Conservation (phyloP, 30 jellyfish, hydroid and myxozoan species). For the Nemopilema nomurai region DNA sequence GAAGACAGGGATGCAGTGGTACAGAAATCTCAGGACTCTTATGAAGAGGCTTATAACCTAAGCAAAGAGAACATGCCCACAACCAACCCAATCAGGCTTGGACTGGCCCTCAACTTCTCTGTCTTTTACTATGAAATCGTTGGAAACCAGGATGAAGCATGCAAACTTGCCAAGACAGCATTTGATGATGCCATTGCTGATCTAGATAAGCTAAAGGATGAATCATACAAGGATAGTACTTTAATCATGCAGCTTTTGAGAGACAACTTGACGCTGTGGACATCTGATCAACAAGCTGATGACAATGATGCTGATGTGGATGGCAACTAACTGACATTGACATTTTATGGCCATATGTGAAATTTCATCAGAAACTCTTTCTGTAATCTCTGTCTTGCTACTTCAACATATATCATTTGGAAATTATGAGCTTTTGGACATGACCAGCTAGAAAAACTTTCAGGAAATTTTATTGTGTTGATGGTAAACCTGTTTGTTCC, state of each 20-base stretch:
- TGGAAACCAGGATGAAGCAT: conserved; percentile 71
- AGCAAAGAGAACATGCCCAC: conserved; percentile 67
- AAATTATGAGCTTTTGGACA: conserved; percentile 22
- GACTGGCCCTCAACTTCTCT: conserved; percentile 89
- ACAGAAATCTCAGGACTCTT: conserved; percentile 73
- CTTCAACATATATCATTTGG: conserved; percentile 28
- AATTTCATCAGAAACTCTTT: conserved; percentile 39
- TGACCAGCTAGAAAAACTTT: conserved; percentile 13
- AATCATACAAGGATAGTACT: conserved; percentile 95
- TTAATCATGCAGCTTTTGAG: conserved; percentile 95
- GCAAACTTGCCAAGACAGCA: conserved; percentile 86
- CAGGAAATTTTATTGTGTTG: conserved; percentile 25
- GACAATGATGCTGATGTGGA: conserved; percentile 79
- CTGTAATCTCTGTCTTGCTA: conserved; percentile 12
- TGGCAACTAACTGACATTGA: conserved; percentile 24
- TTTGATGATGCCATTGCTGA: conserved; percentile 97
- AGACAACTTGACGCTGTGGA: conserved; percentile 95
- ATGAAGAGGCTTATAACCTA: conserved; percentile 71
- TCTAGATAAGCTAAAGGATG: conserved; percentile 83
- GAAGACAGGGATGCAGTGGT: conserved; percentile 61
- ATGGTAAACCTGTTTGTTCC: conserved; percentile 10
- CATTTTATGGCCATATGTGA: conserved; percentile 2
- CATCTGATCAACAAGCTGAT: conserved; percentile 68
- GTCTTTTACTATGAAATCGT: conserved; percentile 91
- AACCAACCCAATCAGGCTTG: conserved; percentile 94